Base-by-base conservation (phyloP, 1,140 invertebrate genomes). In the Araneus ventricosus region DNA sequence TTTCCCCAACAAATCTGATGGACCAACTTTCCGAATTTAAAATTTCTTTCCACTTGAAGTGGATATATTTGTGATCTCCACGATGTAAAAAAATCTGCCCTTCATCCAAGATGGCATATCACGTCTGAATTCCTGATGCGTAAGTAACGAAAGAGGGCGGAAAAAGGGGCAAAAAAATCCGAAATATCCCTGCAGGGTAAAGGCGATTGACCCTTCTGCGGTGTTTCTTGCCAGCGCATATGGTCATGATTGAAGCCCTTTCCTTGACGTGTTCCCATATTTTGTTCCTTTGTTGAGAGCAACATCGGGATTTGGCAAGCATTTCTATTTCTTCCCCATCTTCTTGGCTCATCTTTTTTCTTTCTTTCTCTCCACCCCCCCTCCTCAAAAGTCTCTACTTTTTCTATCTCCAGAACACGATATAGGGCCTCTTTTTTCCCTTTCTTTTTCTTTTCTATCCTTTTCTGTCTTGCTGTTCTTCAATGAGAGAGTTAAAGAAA, bases 271-370 rank as follows among this genome's bases (percentile, higher is more conserved):
- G 91, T 93, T 52, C 61, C 91, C 91, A 93, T 93, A 93, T 93
- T 93, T 93, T 93, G 91, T 87, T 87, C 82, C 90, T 79, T 93
- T 93, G 91, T 93, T 93, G 91, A 88, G 82, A 45, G 91, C 84
- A 93, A 93, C 91, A 93, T 93, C 91, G 67, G 91, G 91, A 93
- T 93, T 93, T 93, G 91, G 91, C 91, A 93, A 79, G 91, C 84
- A 87, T 93, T 93, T 88, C 91, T 88, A 93, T 93, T 93, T 93
- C 85, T 59, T 63, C 45, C 85, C 27, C 45, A 45, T 34, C 39
- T 52, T 85, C 82, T 92, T 52, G 67, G 63, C 57, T 86, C 82
- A 92, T 85, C 88, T 30, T 27, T 57, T 80, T n/a, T 90, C 39
- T 30, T 75, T 20, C 30, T 34, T 34, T 30, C 27, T 67, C 61